Base-by-base conservation (phyloP, 2,113 vertebrate genomes). In the Engraulis encrasicolus region DNA sequence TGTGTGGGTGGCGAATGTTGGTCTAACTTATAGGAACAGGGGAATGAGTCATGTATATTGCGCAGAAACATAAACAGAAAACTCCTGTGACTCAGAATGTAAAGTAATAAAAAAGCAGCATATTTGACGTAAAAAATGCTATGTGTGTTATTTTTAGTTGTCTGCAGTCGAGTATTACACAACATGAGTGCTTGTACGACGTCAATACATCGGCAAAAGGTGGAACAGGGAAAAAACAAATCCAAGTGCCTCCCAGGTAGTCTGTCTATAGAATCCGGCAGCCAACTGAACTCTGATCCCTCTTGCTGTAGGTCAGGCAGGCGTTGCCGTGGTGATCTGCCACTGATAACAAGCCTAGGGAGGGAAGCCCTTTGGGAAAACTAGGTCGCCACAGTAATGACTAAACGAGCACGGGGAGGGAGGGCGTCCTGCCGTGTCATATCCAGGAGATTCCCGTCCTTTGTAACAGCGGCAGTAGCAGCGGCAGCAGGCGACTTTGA, bases 51-150 rank as follows among this genome's bases (percentile, higher is more conserved):
- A 66, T 66, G 23, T 11, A 58, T 31, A 0, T n/a, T n/a, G 27
- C 0, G 0, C 23, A 31, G 49, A 54, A 83, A 74, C 74, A 78
- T 78, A 78, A 23, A 83, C 23, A 50, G 27, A 18, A 50, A 71
- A 61, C 50, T 66, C 50, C 34, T 23, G 50, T 78, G 82, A 83
- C 18, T 80, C 78, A 80, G 50, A 31, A 3, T 15, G 23, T 27
- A 66, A 66, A 66, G n/a, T n/a, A n/a, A n/a, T n/a, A n/a, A n/a
- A n/a, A n/a, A n/a, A n/a, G n/a, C n/a, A n/a, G 12, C 45, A 71
- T 17, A 52, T 83, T 37, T 38, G 27, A 40, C 37, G 27, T 74
- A 74, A 83, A 38, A 31, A 78, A 80, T 79, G 38, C n/a, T 17
- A 79, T 14, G 45, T 40, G 9, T 23, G 71, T 77, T 54, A 50